Conservation (phyloP, 2,113 vertebrate genomes). For the Poeciliopsis retropinna region DNA sequence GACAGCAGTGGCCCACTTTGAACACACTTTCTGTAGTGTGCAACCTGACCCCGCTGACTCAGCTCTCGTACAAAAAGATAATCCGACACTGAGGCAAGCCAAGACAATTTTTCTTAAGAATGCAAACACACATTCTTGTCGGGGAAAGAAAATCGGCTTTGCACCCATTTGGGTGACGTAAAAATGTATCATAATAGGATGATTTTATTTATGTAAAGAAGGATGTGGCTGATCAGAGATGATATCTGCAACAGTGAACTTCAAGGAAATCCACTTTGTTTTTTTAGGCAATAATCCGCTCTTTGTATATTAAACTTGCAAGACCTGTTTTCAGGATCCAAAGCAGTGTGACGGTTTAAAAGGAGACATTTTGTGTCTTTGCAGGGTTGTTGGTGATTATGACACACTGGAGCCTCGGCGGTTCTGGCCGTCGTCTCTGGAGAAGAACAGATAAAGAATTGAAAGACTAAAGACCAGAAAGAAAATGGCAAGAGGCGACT, state of each 20-base stretch:
- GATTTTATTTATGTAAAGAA: background rate
- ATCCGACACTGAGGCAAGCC: conserved; percentile 16
- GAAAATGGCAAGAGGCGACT: conserved; percentile 15
- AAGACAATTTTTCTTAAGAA: background rate
- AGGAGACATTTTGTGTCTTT: conserved; percentile 12
- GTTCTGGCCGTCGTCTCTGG: conserved; percentile 12
- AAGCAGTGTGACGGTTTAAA: conserved; percentile 7
- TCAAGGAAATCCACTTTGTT: conserved; percentile 6
- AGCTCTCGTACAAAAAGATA: background rate
- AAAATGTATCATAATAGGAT: conserved; percentile 3
- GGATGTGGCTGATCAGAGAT: conserved; percentile 50
- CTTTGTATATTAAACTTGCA: conserved; percentile 60
- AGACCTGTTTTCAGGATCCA: conserved; percentile 54
- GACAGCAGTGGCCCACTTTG: conserved; percentile 12
- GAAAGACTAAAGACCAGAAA: conserved; percentile 1
- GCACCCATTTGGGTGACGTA: background rate
- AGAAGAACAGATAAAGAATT: conserved; percentile 14
- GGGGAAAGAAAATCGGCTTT: background rate
- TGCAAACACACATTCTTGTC: background rate
- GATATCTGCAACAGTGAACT: conserved; percentile 15
- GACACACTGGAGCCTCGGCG: background rate
- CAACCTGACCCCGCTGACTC: conserved; percentile 16
- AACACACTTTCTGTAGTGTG: conserved; percentile 16
- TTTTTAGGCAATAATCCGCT: conserved; percentile 27
- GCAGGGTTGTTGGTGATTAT: conserved; percentile 14